Evolutionary conservation across 2,113 vertebrate genomes (phyloP), one percentile per base, ranked within the genome.

Genomic region (Vimba vimba): DNA sequence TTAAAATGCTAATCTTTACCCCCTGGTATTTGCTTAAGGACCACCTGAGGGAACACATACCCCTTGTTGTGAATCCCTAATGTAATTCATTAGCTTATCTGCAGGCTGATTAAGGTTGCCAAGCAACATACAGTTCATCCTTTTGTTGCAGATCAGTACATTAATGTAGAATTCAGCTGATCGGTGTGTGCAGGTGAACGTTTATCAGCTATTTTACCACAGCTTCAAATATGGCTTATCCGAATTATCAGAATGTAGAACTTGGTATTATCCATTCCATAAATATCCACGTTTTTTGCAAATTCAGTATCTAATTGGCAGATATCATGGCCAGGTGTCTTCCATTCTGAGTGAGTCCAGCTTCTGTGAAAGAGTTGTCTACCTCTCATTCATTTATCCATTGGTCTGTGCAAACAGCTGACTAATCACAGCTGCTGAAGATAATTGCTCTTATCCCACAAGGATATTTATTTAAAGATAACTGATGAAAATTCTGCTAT

Each of bases 341-440:
- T 62, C 57, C 57, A 25, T 57, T 59, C 52, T 79, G 19, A 79
- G 21, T 23, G 21, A 52, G 15, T 17, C 50, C 47, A 55, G 45
- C 75, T 10, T 30, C 52, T 59, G 52, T 59, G 27, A 27, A 57
- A 33, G 23, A 62, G 21, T 21, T n/a, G 30, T 79, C 21, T 79
- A n/a, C n/a, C 7, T 79, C 57, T 45, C 57, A 43, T 79, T 79
- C 57, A 60, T 25, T 79, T 36, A 60, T 62, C 57, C 57, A 62
- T 6, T 25, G 23, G 13, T 43, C 57, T 43, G 57, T 62, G 57
- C 57, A 43, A 79, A 23, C 78, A 79, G 78, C 57, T 79, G 57
- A 79, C 55, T 62, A 43, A 19, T 79, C 52, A 27, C 55, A 79
- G 78, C 78, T 79, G 78, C 55, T 79, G 1, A 59, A 57, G 19